Evolutionary conservation across 2,113 vertebrate genomes (phyloP).

Genomic region (Nycticryphes semicollaris): DNA sequence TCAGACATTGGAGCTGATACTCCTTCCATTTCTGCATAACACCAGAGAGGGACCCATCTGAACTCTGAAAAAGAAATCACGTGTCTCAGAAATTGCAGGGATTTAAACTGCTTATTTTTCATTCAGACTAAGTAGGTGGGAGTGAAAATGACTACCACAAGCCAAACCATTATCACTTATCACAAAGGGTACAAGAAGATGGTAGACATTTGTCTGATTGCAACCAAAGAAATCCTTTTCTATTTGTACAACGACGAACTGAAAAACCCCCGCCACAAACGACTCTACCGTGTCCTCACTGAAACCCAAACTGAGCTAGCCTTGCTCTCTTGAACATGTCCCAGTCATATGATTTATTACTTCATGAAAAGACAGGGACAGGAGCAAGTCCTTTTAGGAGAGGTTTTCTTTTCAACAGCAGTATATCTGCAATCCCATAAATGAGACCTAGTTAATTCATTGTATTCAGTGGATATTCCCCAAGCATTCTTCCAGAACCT

Average conservation of each 20-base stretch:
- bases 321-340: neutral
- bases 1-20: conserved; percentile 76
- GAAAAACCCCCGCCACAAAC: neutral
- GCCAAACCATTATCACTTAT: neutral
- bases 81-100: neutral
- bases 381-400: neutral
- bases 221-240: neutral
- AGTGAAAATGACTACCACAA: neutral
- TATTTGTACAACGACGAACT: neutral
- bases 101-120: neutral
- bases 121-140: neutral
- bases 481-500: neutral
- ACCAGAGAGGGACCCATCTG: conserved; percentile 74
- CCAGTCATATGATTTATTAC: neutral
- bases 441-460: neutral
- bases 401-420: neutral
- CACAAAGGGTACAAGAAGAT: neutral
- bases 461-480: rapidly evolving
- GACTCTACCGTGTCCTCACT: rapidly evolving
- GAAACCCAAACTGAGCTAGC: neutral
- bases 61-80: conserved; percentile 51
- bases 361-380: neutral
- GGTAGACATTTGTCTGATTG: neutral
- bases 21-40: conserved; percentile 81
- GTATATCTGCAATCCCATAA: neutral